These are phyloP conservation scores for Anorthoa munda DNA, from an alignment of 2,888 invertebrate species.

Conservation along the genomic window DNA sequence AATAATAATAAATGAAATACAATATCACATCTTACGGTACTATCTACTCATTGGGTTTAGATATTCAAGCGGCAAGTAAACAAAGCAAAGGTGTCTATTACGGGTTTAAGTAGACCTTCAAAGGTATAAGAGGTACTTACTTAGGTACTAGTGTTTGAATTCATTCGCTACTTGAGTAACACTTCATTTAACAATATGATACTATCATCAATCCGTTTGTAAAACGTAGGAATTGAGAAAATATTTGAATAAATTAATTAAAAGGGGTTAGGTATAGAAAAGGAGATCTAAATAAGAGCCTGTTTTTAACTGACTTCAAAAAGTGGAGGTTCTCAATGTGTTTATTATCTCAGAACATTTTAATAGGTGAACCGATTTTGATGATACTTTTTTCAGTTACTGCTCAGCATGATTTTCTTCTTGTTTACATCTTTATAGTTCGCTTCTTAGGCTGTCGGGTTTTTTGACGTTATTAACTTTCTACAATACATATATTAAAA, in stretches of 20 bases:
- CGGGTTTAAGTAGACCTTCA: constrained; percentile 21
- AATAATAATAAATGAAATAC: constrained; percentile 13
- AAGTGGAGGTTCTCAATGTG: too few relatives aligned
- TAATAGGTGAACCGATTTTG: too few relatives aligned
- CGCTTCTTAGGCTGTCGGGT: too few relatives aligned
- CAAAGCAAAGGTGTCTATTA: constrained; percentile 30
- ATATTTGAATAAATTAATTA: not conserved
- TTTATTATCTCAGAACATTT: too few relatives aligned
- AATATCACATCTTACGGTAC: constrained; percentile 3
- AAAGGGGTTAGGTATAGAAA: too few relatives aligned
- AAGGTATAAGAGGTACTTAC: constrained; percentile 9
- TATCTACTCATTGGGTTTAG: not conserved
- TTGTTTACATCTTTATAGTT: too few relatives aligned
- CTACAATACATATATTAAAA: too few relatives aligned
- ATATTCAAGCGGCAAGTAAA: constrained; percentile 15
- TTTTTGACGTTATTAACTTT: too few relatives aligned
- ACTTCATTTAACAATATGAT: constrained; percentile 16
- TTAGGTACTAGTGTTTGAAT: constrained; percentile 16
- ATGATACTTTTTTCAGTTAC: too few relatives aligned
- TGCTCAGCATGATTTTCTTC: too few relatives aligned
- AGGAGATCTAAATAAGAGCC: too few relatives aligned
- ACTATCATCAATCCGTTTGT: not conserved
- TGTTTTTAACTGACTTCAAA: too few relatives aligned
- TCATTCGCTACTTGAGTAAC: constrained; percentile 9
- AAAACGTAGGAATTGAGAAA: not conserved